Evolutionary conservation across 2,888 invertebrate genomes (phyloP).

Genomic region (Epistrophe eligans): DNA sequence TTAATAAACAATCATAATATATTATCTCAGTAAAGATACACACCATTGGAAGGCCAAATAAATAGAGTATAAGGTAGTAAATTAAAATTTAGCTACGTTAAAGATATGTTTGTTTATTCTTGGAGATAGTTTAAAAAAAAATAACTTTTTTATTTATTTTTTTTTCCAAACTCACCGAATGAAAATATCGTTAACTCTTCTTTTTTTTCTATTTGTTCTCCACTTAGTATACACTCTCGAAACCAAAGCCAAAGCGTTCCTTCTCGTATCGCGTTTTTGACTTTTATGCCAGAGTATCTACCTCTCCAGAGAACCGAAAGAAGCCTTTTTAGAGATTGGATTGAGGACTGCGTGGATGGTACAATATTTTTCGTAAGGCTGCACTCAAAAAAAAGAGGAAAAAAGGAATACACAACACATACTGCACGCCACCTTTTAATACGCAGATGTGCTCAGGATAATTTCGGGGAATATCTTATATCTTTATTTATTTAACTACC

Average conservation of each 20-base stretch:
- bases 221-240: constrained; percentile 38
- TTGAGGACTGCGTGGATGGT: constrained; percentile 35
- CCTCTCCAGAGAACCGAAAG: constrained; percentile 66
- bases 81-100: background rate
- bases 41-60: background rate
- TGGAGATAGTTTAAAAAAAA: background rate
- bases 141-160: background rate
- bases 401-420: constrained; percentile 37
- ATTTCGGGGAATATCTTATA: constrained; percentile 6
- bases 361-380: constrained; percentile 23
- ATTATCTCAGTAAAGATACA: background rate
- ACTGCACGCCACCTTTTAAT: constrained; percentile 43
- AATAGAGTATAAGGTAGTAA: background rate
- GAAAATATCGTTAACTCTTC: constrained; percentile 34
- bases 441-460: constrained; percentile 64
- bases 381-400: constrained; percentile 38
- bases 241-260: constrained; percentile 69
- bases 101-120: background rate
- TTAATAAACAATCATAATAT: background rate
- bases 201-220: constrained; percentile 19
- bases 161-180: constrained; percentile 57
- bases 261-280: constrained; percentile 66
- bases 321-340: constrained; percentile 29
- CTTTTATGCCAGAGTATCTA: constrained; percentile 66
- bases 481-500: background rate